phyloP scores from a whole-genome alignment of 1,140 invertebrate genomes.

The Hestina assimilis region DNA sequence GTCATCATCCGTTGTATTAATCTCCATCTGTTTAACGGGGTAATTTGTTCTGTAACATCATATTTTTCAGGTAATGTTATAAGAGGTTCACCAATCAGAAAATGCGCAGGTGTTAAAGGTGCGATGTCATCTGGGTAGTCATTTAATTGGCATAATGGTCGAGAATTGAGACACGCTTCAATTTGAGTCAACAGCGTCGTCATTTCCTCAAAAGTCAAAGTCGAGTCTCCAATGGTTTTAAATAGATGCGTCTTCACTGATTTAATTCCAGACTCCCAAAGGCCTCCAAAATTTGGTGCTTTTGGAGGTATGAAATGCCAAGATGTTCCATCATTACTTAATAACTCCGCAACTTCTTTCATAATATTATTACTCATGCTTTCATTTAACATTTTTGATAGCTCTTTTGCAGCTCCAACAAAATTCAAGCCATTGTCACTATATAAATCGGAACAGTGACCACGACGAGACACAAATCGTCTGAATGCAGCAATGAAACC shows the following conservation, averaged over 20 bases:
- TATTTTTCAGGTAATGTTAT: conserved; percentile 2
- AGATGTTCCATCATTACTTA: conserved; percentile 24
- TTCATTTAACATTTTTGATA: conserved; percentile 6
- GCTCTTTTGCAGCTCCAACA: conserved; percentile 32
- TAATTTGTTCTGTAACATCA: conserved; percentile 1
- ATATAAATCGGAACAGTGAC: conserved; percentile 27
- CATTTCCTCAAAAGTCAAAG: conserved; percentile 31
- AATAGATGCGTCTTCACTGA: conserved; percentile 30
- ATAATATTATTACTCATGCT: neutral
- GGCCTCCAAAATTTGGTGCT: conserved; percentile 21
- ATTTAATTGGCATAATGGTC: neutral
- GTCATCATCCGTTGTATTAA: conserved; percentile 14
- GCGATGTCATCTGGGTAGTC: neutral
- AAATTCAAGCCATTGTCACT: conserved; percentile 50
- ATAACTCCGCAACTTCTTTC: conserved; percentile 16
- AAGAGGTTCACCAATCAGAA: conserved; percentile 12
- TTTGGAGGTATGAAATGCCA: conserved; percentile 34
- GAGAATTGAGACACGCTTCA: conserved; percentile 54
- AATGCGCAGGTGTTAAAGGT: conserved; percentile 12
- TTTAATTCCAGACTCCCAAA: conserved; percentile 11
- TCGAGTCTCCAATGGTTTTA: conserved; percentile 23
- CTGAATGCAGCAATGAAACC: conserved; percentile 44
- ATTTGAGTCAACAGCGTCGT: conserved; percentile 34
- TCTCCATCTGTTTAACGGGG: conserved; percentile 10
- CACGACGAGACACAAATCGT: conserved; percentile 38